Percentiles rank a stretch among this genome's conserved stretches.
Conservation (phyloP, 2,888 invertebrate species). For the Chloroclystis v-ata region DNA sequence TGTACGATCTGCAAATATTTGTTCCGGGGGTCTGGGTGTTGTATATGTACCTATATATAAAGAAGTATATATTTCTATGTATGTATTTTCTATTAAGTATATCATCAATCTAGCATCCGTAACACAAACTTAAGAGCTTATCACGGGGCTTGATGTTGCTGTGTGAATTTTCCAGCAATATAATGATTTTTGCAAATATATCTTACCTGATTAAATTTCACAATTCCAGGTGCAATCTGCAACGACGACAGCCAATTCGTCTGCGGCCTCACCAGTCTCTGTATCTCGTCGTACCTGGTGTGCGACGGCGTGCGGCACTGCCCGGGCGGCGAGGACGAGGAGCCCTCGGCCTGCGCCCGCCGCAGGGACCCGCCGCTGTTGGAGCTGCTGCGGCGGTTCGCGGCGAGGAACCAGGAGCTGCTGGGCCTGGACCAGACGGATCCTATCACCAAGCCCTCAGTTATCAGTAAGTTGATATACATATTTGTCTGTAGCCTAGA, state of each 20-base stretch:
- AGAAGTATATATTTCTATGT: no score
- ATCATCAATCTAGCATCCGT: no score
- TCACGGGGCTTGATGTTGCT: no score
- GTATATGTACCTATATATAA: no score
- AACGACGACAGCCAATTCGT: conserved; percentile 61
- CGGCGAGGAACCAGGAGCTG: conserved; percentile 67
- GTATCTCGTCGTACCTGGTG: conserved; percentile 81
- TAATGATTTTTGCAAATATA: no score
- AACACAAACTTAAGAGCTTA: no score
- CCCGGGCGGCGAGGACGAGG: conserved; percentile 80
- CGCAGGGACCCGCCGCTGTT: conserved; percentile 61
- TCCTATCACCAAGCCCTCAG: conserved; percentile 65
- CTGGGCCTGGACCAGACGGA: conserved; percentile 61
- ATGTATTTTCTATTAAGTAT: no score
- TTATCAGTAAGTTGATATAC: conserved; percentile 61
- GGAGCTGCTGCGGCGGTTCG: conserved; percentile 63
- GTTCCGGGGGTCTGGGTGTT: no score
- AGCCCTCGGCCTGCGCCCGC: conserved; percentile 57
- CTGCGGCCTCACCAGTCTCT: conserved; percentile 70
- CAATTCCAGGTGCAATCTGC: conserved; percentile 60
- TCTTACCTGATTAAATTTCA: no score
- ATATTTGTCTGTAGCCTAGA: neutral
- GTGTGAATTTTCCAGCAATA: no score
- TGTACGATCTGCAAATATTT: no score
- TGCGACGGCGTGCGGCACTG: conserved; percentile 84